Evolutionary conservation across 2,888 invertebrate species (phyloP).

Genomic region (Cantharis nigra): DNA sequence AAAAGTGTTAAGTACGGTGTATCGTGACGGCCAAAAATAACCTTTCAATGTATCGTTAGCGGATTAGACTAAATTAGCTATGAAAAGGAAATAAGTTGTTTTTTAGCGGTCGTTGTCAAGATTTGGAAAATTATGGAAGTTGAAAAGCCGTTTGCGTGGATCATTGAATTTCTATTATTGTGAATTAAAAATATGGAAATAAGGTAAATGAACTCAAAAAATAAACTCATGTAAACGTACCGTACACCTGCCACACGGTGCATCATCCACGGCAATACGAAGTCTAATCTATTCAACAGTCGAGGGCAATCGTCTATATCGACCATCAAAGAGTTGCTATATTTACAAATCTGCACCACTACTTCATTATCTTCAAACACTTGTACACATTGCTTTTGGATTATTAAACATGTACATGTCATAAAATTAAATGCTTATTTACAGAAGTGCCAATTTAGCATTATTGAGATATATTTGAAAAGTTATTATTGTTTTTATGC

Average conservation of each 20-base stretch:
- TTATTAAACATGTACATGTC: conserved; percentile 23
- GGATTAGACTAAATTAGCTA: neutral
- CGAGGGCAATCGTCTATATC: conserved; percentile 37
- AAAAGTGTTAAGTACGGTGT: neutral
- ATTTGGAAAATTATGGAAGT: neutral
- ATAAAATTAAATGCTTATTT: conserved; percentile 28
- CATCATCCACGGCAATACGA: conserved; percentile 28
- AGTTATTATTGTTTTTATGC: conserved; percentile 17
- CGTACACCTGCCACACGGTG: conserved; percentile 33
- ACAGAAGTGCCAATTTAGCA: conserved; percentile 26
- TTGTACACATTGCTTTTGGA: conserved; percentile 21
- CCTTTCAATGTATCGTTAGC: neutral
- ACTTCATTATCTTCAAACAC: conserved; percentile 30
- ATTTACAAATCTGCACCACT: conserved; percentile 35
- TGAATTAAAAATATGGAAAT: neutral
- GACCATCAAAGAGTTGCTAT: conserved; percentile 37
- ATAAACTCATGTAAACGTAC: conserved; percentile 7
- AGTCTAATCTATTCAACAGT: conserved; percentile 31
- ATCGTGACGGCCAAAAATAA: neutral
- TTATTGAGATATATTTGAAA: conserved; percentile 25
- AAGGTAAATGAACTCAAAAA: conserved; percentile 27
- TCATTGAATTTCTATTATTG: neutral
- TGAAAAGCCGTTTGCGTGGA: neutral
- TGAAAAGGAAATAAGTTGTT: neutral
- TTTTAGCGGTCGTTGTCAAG: neutral